A percentile compares a stretch with the other conserved stretches of the same genome.
These are phyloP conservation scores for Hydriomena furcata DNA, from an alignment of 2,888 invertebrate species.

Conservation along the genomic window DNA sequence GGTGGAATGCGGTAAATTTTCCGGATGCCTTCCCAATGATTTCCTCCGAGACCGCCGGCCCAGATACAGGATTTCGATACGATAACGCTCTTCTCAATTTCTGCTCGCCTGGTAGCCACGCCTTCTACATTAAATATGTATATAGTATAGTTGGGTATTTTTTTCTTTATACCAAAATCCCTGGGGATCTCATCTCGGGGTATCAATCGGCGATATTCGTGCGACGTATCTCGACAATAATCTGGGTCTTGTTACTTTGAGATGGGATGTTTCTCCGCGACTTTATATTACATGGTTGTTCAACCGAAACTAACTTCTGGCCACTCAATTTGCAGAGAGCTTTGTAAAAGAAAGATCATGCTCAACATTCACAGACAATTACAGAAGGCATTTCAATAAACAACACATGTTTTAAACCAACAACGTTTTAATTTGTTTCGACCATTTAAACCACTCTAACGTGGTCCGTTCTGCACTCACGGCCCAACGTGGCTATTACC, in stretches of 20 bases:
- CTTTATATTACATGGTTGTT: slow-evolving; percentile 3
- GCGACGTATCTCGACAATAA: slow-evolving; percentile 65
- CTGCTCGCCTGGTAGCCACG: slow-evolving; percentile 71
- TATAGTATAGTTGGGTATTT: slow-evolving; percentile 56
- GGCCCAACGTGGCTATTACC: slow-evolving; percentile 40
- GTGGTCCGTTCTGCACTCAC: slow-evolving; percentile 24
- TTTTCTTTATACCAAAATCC: slow-evolving; percentile 57
- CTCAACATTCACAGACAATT: slow-evolving; percentile 28
- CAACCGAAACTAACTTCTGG: neutral
- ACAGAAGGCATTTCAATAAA: slow-evolving; percentile 27
- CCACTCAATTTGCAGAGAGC: no score
- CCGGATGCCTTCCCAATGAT: slow-evolving; percentile 90
- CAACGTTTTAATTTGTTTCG: slow-evolving; percentile 30
- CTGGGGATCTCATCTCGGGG: slow-evolving; percentile 61
- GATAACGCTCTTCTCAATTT: slow-evolving; percentile 79
- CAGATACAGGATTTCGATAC: slow-evolving; percentile 83
- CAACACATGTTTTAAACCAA: slow-evolving; percentile 25
- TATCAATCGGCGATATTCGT: slow-evolving; percentile 73
- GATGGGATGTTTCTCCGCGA: slow-evolving; percentile 15
- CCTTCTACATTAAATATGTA: slow-evolving; percentile 74
- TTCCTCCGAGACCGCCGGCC: slow-evolving; percentile 88
- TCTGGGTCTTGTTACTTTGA: slow-evolving; percentile 40
- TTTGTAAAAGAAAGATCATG: slow-evolving; percentile 10
- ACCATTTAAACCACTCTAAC: slow-evolving; percentile 30
- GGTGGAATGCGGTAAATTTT: slow-evolving; percentile 84